These are phyloP conservation scores for Willowsia nigromaculata DNA, from an alignment of 2,888 invertebrate species.

Conservation along the genomic window DNA sequence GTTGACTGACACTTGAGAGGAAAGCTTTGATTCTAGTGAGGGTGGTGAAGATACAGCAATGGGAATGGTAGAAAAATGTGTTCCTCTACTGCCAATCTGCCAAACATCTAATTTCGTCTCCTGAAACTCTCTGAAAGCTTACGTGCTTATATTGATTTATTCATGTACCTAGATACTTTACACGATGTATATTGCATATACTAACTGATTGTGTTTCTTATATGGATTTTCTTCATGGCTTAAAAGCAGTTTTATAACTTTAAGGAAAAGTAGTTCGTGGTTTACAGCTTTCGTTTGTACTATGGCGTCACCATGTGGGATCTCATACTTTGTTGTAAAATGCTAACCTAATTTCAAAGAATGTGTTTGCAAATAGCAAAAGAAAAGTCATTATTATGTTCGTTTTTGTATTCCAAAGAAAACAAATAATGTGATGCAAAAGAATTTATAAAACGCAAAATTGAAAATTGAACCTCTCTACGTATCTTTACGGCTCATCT, in stretches of 20 bases:
- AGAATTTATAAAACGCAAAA: not conserved
- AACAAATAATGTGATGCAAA: not conserved
- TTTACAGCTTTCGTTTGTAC: too few relatives aligned
- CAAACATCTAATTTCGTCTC: conserved; percentile 22
- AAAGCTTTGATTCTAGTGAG: conserved; percentile 58
- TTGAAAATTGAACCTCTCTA: not conserved
- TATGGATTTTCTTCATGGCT: too few relatives aligned
- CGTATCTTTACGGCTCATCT: too few relatives aligned
- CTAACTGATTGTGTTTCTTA: too few relatives aligned
- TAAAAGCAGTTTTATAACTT: too few relatives aligned
- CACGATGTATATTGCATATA: too few relatives aligned
- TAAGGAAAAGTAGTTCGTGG: too few relatives aligned
- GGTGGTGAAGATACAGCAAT: not conserved
- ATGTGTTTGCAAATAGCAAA: not conserved
- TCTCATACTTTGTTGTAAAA: too few relatives aligned
- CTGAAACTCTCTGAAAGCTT: not conserved
- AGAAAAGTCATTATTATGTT: not conserved
- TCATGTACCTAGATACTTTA: not conserved
- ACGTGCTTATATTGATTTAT: not conserved
- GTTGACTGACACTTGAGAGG: conserved; percentile 65
- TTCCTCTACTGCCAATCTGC: not conserved
- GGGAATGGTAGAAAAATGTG: not conserved
- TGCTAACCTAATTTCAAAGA: too few relatives aligned
- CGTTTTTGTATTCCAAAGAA: not conserved
- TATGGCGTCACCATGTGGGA: too few relatives aligned